Evolutionary conservation across 1,140 invertebrate species (phyloP), one percentile per base, ranked within the genome.

Genomic region (Ericerus pela): DNA sequence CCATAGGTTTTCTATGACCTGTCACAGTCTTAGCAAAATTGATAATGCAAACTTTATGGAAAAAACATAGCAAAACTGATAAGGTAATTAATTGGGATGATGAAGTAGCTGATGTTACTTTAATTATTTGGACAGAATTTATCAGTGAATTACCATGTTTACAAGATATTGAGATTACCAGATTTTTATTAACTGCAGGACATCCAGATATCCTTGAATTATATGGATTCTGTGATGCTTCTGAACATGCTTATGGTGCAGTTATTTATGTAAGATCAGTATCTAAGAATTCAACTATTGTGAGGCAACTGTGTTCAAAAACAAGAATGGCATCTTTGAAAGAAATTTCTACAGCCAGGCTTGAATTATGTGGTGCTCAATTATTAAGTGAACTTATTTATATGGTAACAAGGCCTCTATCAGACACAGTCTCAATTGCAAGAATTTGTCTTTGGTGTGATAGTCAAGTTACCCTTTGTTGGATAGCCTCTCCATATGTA

Each of bases 351-450:
- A 63, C 76, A 28, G 73, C 75, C 3, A 37, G 71, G 56, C 60
- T 76, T 12, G 75, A 76, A 62, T 59, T 76, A 6, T 66, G 62
- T 43, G 72, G 65, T 8, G 72, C 73, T 6, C 38, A 66, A 1
- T 47, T 74, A 14, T 55, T 73, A 6, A 62, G 67, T 2, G 62
- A 64, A 8, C 51, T 72, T 33, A 27, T 68, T 18, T 26, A 61
- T 20, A 59, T 65, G 37, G 58, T 69, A 3, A 24, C 24, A 47
- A 12, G 22, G 12, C 20, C 29, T 2, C 20, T 61, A 36, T 12
- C 54, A 29, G 27, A 54, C 6, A 28, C 55, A 37, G 55, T 56
- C 26, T 33, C 20, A 12, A 55, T 55, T 26, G 18, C 24, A 5
- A n/a, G 18, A 4, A 54, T 59, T 22, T 6, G 24, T 10, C 61